Conservation (phyloP, 2,888 invertebrate species). For the Cephus pygmeus region DNA sequence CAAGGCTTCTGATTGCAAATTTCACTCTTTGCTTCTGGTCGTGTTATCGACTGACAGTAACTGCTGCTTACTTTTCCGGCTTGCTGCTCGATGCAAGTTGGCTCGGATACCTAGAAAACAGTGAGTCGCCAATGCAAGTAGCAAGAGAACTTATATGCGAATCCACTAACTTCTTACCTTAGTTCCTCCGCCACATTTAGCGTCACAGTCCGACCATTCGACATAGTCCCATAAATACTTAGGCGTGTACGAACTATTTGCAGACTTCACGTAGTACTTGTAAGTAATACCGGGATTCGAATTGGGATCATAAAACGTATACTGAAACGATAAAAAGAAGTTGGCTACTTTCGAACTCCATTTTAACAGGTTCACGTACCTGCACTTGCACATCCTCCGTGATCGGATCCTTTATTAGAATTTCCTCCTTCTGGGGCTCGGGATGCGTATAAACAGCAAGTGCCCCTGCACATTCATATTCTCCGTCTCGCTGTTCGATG, state of each 20-base stretch:
- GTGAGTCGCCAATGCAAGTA: not conserved
- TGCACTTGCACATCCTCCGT: conserved; percentile 83
- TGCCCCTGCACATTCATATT: conserved; percentile 84
- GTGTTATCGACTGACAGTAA: conserved; percentile 64
- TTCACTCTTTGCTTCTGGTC: conserved; percentile 62
- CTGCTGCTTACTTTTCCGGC: conserved; percentile 70
- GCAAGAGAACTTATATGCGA: not conserved
- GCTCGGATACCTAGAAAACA: conserved; percentile 56
- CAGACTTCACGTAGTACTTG: conserved; percentile 78
- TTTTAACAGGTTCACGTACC: conserved; percentile 67
- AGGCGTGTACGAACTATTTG: conserved; percentile 68
- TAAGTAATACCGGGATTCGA: conserved; percentile 86
- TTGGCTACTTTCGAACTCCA: not conserved
- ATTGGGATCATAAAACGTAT: conserved; percentile 45
- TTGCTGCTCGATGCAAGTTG: conserved; percentile 71
- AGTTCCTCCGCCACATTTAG: conserved; percentile 81
- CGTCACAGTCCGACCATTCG: conserved; percentile 83
- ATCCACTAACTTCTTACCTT: conserved; percentile 61
- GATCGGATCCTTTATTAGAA: conserved; percentile 85
- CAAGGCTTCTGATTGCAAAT: conserved; percentile 68
- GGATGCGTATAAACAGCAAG: conserved; percentile 81
- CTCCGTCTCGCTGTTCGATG: conserved; percentile 76
- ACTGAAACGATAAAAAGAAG: conserved; percentile 30
- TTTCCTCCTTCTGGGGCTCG: conserved; percentile 81
- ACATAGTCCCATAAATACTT: conserved; percentile 80